Evolutionary conservation across 2,113 vertebrate species (phyloP).

Genomic region (Stercorarius parasiticus): DNA sequence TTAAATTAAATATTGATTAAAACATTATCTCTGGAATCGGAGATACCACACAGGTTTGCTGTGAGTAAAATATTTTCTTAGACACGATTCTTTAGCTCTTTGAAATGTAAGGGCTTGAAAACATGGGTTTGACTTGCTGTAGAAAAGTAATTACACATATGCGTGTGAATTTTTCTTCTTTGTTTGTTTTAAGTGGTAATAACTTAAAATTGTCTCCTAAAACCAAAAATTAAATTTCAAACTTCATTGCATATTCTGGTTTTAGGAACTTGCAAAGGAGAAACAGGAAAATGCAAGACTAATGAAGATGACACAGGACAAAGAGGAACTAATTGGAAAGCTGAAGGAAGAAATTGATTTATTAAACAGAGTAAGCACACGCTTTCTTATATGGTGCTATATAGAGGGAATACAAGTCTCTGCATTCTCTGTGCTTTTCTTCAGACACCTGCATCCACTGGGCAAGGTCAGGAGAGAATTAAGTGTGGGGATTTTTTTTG

Average conservation of each 20-base stretch:
- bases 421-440: neutral
- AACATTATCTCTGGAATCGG: neutral
- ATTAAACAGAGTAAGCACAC: constrained; percentile 90
- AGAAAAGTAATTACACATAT: neutral
- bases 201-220: neutral
- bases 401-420: neutral
- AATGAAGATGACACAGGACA: constrained; percentile 86
- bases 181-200: neutral
- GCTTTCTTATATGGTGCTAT: neutral
- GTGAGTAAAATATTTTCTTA: neutral
- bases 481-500: neutral
- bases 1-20: neutral
- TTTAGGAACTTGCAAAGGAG: constrained; percentile 88
- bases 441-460: neutral
- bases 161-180: neutral
- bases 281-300: constrained; percentile 87
- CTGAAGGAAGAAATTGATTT: constrained; percentile 96
- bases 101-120: neutral
- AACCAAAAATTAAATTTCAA: neutral
- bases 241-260: neutral
- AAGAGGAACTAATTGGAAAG: constrained; percentile 91
- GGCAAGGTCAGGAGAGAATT: neutral
- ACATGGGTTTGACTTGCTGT: neutral
- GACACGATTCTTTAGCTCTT: neutral
- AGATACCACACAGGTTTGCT: neutral